Evolutionary conservation across 2,888 invertebrate species (phyloP), one percentile per base, ranked within the genome.

Genomic region (Eurytoma californica): DNA sequence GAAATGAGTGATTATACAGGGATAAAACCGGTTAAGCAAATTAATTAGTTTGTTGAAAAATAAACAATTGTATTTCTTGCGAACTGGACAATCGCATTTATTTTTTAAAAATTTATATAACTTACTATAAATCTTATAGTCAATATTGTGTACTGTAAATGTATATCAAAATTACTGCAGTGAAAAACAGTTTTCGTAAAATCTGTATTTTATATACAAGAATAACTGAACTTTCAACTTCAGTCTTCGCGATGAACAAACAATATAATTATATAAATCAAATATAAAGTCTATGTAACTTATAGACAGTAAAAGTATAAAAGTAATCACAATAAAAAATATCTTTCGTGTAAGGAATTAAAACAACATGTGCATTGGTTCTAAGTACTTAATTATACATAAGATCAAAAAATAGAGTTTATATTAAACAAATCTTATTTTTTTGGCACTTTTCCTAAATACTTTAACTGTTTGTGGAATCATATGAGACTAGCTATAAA

Each of bases 331-430:
- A 30, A 47, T 67, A 51, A 66, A 14, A 47, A 65, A 12, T 51
- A 24, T 49, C 39, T 18, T 18, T 24, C 30, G 7, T 16, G 24
- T 16, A n/a, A n/a, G 53, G n/a, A 53, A n/a, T n/a, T 16, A 57
- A 18, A 4, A 53, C 20, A 47, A 24, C 30, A 20, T 24, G 20
- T 12, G 9, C 18, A 65, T 20, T 7, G 16, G 39, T 24, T 67
- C 68, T 39, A 68, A 75, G 61, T 75, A 75, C 75, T 24, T 39
- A 39, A 39, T 9, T 61, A 58, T 58, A 20, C 30, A 9, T 12
- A n/a, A 16, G 12, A 57, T 67, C 60, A 16, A 68, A 75, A 75
- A 67, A 67, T 58, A 75, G 57, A 67, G 58, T 60, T 28, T 16
- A 58, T n/a, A 39, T 47, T 66, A 57, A 55, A 66, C 39, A 63